Evolutionary conservation across 2,113 vertebrate genomes (phyloP).

Genomic region (Callaeas wilsoni): DNA sequence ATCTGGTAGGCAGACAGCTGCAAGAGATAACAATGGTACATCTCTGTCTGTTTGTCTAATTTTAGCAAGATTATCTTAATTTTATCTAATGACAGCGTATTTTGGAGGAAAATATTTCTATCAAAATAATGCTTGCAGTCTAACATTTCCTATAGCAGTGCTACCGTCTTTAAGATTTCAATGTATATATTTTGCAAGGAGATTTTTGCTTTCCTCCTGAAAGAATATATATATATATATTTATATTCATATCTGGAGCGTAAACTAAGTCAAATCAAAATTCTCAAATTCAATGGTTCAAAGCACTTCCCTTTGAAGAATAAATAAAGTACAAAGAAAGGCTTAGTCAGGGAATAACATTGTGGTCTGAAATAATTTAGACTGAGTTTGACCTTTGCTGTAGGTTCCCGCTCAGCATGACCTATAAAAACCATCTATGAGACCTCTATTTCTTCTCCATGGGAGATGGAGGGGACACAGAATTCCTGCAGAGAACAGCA

Average conservation of each 20-base stretch:
- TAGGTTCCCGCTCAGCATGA: not conserved
- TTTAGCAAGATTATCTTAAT: conserved; percentile 15
- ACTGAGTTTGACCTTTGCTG: not conserved
- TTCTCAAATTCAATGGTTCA: not conserved
- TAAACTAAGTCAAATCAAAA: not conserved
- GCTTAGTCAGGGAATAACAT: not conserved
- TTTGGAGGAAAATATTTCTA: not conserved
- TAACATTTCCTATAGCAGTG: not conserved
- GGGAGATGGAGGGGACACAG: not conserved
- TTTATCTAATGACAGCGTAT: not conserved
- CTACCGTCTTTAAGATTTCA: not conserved
- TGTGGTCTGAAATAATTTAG: not conserved
- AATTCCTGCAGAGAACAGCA: not conserved
- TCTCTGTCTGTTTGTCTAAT: not conserved
- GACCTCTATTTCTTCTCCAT: not conserved
- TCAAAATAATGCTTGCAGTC: not conserved
- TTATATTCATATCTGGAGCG: not conserved
- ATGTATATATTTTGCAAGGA: not conserved
- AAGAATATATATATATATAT: not conserved
- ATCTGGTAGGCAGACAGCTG: not conserved
- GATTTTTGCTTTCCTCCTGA: not conserved
- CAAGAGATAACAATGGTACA: not conserved
- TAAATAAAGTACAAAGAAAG: not conserved
- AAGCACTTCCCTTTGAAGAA: not conserved
- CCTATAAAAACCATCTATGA: not conserved